Conservation (phyloP, 2,797 vertebrate genomes). For the Microctenopoma steveboyesi region DNA sequence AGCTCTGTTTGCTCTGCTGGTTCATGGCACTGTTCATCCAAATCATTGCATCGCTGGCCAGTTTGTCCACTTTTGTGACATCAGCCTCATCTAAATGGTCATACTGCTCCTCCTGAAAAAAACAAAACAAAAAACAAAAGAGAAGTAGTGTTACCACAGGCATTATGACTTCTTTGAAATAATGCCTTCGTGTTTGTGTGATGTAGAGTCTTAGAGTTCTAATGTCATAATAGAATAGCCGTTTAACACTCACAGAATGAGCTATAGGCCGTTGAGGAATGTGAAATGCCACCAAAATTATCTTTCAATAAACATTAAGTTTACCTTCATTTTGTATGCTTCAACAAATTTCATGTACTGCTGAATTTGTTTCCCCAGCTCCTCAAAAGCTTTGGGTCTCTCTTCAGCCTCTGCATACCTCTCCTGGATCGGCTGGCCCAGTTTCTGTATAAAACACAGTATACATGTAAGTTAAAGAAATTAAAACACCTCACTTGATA, state of each 20-base stretch:
- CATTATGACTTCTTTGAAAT: not conserved
- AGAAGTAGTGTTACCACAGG: not conserved
- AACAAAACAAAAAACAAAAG: not conserved
- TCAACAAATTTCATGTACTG: conserved; percentile 96
- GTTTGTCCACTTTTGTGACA: conserved; percentile 91
- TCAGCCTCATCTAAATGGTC: conserved; percentile 94
- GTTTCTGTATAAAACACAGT: conserved; percentile 76
- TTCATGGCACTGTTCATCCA: conserved; percentile 99
- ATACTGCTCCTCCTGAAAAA: conserved; percentile 91
- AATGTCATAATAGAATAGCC: too few relatives aligned
- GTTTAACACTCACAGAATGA: too few relatives aligned
- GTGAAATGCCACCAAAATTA: too few relatives aligned
- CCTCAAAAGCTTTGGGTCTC: conserved; percentile 95
- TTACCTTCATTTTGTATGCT: conserved; percentile 94
- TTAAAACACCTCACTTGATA: not conserved
- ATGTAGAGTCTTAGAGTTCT: too few relatives aligned
- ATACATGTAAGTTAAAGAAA: conserved; percentile 3
- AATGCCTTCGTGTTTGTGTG: not conserved
- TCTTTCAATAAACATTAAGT: conserved; percentile 12
- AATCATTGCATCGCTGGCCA: conserved; percentile 89
- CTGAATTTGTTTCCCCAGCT: conserved; percentile 95
- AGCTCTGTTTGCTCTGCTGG: conserved; percentile 93
- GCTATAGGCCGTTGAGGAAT: too few relatives aligned
- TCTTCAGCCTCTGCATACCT: conserved; percentile 92
- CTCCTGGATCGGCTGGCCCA: conserved; percentile 93